Conservation (phyloP, 2,113 vertebrate species). For the Oxygymnocypris stewartii region DNA sequence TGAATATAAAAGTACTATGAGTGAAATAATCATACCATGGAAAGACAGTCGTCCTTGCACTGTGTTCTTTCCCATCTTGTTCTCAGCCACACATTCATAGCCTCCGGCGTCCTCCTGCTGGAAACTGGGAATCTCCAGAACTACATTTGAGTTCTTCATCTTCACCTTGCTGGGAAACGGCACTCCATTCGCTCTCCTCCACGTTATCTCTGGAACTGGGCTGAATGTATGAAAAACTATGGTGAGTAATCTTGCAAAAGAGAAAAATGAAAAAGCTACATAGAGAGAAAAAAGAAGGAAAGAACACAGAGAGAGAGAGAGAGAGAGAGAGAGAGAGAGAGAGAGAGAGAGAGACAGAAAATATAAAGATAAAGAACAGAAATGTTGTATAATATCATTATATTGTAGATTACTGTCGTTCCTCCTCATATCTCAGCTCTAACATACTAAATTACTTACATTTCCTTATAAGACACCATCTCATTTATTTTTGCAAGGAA, state of each 20-base stretch:
- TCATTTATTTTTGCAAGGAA: constrained; percentile 48
- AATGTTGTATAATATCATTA: constrained; percentile 23
- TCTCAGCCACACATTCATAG: constrained; percentile 92
- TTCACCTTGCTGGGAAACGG: constrained; percentile 88
- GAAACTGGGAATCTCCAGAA: constrained; percentile 92
- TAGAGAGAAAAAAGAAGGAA: neutral
- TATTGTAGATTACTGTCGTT: constrained; percentile 19
- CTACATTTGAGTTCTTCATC: constrained; percentile 84
- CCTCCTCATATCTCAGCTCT: constrained; percentile 11
- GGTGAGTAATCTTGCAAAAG: constrained; percentile 21
- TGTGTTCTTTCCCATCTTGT: constrained; percentile 88
- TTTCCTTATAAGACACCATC: constrained; percentile 26
- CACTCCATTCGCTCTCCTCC: constrained; percentile 88
- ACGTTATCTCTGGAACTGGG: constrained; percentile 90
- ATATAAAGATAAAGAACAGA: constrained; percentile 18
- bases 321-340: too few relatives aligned
- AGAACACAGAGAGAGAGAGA: neutral
- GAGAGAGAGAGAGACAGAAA: neutral
- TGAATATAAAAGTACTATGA: neutral
- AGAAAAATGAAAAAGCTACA: neutral
- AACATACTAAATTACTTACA: constrained; percentile 29
- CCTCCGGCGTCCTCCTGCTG: constrained; percentile 90
- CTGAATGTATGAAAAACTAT: constrained; percentile 65
- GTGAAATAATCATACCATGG: constrained; percentile 76
- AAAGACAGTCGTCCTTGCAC: constrained; percentile 88